phyloP scores from a whole-genome alignment of 2,888 invertebrate species.

The Macropis europaea region DNA sequence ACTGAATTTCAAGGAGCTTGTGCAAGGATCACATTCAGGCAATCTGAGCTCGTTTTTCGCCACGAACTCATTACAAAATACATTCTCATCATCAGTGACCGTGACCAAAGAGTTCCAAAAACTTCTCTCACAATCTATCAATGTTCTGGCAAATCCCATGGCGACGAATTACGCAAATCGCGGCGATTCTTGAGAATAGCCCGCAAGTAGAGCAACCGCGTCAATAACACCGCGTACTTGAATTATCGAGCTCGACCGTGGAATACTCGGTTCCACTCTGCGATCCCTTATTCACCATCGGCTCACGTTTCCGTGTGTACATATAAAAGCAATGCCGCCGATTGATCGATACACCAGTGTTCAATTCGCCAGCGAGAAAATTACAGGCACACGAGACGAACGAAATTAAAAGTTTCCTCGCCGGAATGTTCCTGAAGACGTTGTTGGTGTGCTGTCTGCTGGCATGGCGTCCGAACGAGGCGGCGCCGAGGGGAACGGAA shows the following conservation, averaged over 20 bases:
- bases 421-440: background rate
- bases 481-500: constrained; percentile 26
- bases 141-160: background rate
- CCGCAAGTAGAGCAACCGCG: constrained; percentile 34
- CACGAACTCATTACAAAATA: background rate
- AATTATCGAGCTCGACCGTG: constrained; percentile 69
- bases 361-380: constrained; percentile 13
- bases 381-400: background rate
- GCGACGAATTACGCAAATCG: constrained; percentile 43
- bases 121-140: background rate
- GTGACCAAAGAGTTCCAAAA: background rate
- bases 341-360: constrained; percentile 40
- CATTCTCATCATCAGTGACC: background rate
- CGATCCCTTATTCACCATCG: constrained; percentile 36
- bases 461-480: background rate
- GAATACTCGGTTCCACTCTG: constrained; percentile 62
- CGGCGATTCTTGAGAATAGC: constrained; percentile 14
- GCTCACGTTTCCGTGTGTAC: constrained; percentile 56
- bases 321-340: constrained; percentile 52
- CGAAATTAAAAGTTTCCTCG: background rate
- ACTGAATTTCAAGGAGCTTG: background rate
- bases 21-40: background rate
- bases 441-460: constrained; percentile 1
- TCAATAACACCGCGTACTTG: constrained; percentile 71
- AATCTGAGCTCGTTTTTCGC: background rate